These are phyloP conservation scores for Mamestra configurata DNA, from an alignment of 1,140 invertebrate species.

Conservation along the genomic window DNA sequence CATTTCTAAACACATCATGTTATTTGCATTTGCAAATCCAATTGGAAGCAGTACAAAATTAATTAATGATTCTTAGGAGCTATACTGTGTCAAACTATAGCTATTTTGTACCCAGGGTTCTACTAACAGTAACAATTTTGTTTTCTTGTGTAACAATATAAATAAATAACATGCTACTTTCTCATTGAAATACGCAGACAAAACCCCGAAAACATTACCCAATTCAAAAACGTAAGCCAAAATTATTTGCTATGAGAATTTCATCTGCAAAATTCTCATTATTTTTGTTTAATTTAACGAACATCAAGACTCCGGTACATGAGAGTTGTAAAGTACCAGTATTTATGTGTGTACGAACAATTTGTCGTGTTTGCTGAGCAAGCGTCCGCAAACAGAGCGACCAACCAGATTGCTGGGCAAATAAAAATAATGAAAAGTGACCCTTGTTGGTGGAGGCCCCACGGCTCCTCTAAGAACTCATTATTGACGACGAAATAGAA, in stretches of 20 bases:
- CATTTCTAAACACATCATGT: too few relatives aligned
- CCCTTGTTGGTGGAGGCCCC: constrained; percentile 38
- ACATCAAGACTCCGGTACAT: constrained; percentile 24
- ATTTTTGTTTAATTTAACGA: constrained; percentile 46
- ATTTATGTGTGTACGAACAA: constrained; percentile 53
- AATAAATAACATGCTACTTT: too few relatives aligned
- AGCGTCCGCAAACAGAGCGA: constrained; percentile 53
- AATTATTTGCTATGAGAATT: constrained; percentile 1
- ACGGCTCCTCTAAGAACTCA: constrained; percentile 23
- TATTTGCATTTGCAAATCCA: too few relatives aligned
- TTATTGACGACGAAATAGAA: constrained; percentile 47
- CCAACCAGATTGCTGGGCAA: constrained; percentile 74
- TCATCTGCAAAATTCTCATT: constrained; percentile 36
- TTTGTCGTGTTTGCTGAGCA: constrained; percentile 64
- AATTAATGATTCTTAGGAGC: too few relatives aligned
- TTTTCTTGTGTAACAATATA: too few relatives aligned
- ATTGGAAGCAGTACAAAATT: too few relatives aligned
- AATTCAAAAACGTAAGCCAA: background rate
- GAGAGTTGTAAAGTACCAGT: constrained; percentile 27
- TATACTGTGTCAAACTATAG: too few relatives aligned
- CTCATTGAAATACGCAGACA: background rate
- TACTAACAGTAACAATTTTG: too few relatives aligned
- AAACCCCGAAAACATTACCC: background rate
- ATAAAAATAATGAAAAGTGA: constrained; percentile 75
- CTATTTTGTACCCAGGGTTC: too few relatives aligned